Evolutionary conservation across 1,140 invertebrate species (phyloP), one percentile per base, ranked within the genome.

Genomic region (Lepidostoma basale): DNA sequence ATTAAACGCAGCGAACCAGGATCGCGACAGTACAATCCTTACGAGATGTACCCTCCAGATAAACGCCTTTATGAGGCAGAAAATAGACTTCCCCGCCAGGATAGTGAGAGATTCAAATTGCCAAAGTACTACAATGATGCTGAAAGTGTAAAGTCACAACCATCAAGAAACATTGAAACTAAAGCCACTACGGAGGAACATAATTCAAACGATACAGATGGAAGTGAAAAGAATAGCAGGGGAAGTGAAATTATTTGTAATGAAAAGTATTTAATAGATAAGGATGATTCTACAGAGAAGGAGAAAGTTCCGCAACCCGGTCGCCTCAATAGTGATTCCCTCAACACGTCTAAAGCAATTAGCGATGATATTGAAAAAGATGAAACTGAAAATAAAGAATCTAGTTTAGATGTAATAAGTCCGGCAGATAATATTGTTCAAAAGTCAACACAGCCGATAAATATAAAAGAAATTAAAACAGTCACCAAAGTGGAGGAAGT

Each of bases 261-360:
- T 54, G 49, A 54, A 6, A 54, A 54, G 30, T 26, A 54, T 54
- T 54, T 28, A n/a, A 28, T 30, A 54, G 49, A 54, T 54, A 54
- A 54, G 20, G 49, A 54, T 28, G 49, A 54, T 28, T 54, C 49
- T 5, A 54, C 49, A 30, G 49, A 54, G 30, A 54, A 54, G 25
- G 26, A 16, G 1, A 30, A n/a, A 36, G 33, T 36, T n/a, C 33
- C 10, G 14, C 5, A 36, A 36, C 14, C 14, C 33, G 10, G 1
- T 36, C 33, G 9, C 33, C 9, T 1, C 33, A 36, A 36, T n/a
- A 12, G 33, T 36, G 14, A 36, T n/a, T n/a, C n/a, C n/a, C n/a
- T n/a, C n/a, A n/a, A n/a, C n/a, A n/a, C n/a, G n/a, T n/a, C 33
- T 6, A 36, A 36, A 36, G 33, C 33, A 36, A n/a, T n/a, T n/a